A percentile compares a stretch with the other conserved stretches of the same genome.
Conservation (phyloP, 2,113 vertebrate species). For the Aspiorhynchus laticeps region DNA sequence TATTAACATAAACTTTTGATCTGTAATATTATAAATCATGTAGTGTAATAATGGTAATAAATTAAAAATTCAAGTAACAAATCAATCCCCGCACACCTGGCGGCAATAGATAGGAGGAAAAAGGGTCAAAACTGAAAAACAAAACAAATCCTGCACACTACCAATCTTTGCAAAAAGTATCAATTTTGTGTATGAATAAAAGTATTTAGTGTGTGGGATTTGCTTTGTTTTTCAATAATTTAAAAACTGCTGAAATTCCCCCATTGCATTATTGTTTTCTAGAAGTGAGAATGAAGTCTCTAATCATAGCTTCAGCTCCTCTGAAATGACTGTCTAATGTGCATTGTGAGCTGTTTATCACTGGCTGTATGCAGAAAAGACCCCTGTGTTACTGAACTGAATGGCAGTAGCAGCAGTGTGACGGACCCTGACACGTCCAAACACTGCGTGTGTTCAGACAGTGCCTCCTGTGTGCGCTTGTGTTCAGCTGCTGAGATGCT, state of each 20-base stretch:
- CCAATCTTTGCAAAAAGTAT: no score
- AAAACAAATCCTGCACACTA: no score
- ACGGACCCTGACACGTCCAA: not conserved
- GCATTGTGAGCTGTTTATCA: not conserved
- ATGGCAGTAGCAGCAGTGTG: constrained; percentile 57
- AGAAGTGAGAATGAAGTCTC: not conserved
- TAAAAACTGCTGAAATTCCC: not conserved
- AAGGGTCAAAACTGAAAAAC: no score
- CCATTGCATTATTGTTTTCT: not conserved
- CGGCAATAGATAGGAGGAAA: no score
- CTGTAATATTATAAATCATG: not conserved
- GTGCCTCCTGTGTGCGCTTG: not conserved
- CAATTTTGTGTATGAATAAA: no score
- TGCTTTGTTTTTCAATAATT: no score
- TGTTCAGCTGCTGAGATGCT: not conserved
- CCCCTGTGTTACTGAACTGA: constrained; percentile 51
- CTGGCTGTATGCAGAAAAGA: not conserved
- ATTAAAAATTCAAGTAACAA: no score
- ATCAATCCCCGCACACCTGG: no score
- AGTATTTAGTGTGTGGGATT: no score
- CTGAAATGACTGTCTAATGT: not conserved
- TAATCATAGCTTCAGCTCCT: not conserved
- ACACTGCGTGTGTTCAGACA: not conserved
- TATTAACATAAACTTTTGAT: not conserved
- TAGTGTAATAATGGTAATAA: no score